A percentile compares a stretch with the other conserved stretches of the same genome.
These are phyloP conservation scores for Chaetoderma sp. DNA, from an alignment of 2,888 invertebrate species.

Conservation along the genomic window DNA sequence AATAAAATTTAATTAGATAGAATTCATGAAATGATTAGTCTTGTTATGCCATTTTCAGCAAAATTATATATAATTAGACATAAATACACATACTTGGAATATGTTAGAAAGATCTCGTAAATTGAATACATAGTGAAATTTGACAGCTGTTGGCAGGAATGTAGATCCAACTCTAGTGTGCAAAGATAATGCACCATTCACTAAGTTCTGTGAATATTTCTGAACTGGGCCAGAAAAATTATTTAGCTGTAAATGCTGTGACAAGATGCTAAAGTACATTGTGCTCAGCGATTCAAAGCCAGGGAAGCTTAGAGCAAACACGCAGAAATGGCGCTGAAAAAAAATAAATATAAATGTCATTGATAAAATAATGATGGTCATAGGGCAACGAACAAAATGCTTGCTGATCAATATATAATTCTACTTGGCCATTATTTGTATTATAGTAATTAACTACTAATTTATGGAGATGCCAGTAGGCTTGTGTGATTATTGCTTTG, in stretches of 20 bases:
- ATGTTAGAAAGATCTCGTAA: slow-evolving; percentile 93
- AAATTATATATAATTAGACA: no score
- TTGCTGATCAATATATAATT: no score
- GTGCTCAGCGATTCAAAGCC: slow-evolving; percentile 84
- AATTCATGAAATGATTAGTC: no score
- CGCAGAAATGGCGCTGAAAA: slow-evolving; percentile 71
- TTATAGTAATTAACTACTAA: no score
- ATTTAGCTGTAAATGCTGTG: slow-evolving; percentile 76
- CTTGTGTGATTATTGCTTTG: no score
- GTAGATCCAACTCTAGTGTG: slow-evolving; percentile 88
- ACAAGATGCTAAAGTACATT: slow-evolving; percentile 89
- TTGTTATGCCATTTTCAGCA: no score
- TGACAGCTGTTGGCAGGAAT: slow-evolving; percentile 94
- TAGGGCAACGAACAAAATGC: no score
- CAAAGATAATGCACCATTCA: slow-evolving; percentile 84
- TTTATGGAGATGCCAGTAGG: no score
- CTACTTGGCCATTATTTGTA: no score
- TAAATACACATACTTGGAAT: slow-evolving; percentile 89
- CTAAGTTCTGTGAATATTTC: slow-evolving; percentile 80
- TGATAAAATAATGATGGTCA: no score
- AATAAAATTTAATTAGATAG: no score
- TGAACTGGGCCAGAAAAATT: slow-evolving; percentile 80
- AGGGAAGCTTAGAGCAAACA: slow-evolving; percentile 80
- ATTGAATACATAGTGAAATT: slow-evolving; percentile 97
- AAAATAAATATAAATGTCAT: no score